Base-by-base conservation (phyloP, 2,888 invertebrate genomes). In the Microctonus aethiopoides region DNA sequence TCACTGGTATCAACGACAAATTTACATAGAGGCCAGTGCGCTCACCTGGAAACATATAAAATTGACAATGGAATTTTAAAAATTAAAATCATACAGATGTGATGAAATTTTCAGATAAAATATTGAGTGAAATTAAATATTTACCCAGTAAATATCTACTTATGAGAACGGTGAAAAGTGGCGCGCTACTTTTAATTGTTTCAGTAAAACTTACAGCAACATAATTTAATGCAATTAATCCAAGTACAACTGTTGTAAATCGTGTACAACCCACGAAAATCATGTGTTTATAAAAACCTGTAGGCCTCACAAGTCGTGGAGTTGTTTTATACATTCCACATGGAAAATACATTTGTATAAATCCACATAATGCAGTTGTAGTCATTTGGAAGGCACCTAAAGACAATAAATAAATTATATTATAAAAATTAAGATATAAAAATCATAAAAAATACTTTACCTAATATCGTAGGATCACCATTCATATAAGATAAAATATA, bases 201-300 rank as follows among this genome's bases (percentile, higher is more conserved):
- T 94, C 94, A 57, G 93, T 93, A 84, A 94, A 94, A 84, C 93
- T 93, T 68, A 94, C 93, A 72, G 93, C 92, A 70, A 94, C 93
- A 86, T 91, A 93, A 87, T 93, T 92, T 67, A 94, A 87, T 9
- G 94, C 92, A 65, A 93, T 89, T 77, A 94, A 86, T 67, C 94
- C 94, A 79, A 93, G 86, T 70, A 93, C 90, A 64, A 94, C 92
- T 6, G 93, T 93, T 60, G 90, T 88, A 85, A 93, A 93, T 82
- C 93, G 90, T 79, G 92, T 92, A 74, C 91, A 91, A 16, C 93
- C 93, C 32, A 93, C 92, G 68, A 93, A 86, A 68, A 91, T 87
- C 92, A 93, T 93, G 79, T 92, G 92, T 67, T 89, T 89, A 85
- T 91, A 92, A 87, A 93, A 93, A 72, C 91, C 91, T 13, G 91